Conservation (phyloP, 2,113 vertebrate species). For the Dicerorhinus sumatrensis region DNA sequence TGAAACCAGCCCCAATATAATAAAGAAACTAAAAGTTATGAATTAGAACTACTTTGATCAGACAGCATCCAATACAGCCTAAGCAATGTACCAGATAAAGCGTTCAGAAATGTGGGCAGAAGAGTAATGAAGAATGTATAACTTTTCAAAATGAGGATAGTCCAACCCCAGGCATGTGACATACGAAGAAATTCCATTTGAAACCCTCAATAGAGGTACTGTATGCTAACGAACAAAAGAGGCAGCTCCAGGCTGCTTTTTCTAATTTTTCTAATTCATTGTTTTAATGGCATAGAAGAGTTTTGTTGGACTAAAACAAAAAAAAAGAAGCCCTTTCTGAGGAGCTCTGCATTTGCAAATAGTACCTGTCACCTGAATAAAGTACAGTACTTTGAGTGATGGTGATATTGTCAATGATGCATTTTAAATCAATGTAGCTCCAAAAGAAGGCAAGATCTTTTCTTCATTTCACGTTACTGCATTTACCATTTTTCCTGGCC, state of each 20-base stretch:
- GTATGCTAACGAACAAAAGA: conserved; percentile 76
- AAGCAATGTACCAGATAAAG: not conserved
- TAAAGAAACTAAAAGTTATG: conserved; percentile 1
- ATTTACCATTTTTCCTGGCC: conserved; percentile 57
- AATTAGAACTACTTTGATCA: not conserved
- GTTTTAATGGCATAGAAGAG: conserved; percentile 73
- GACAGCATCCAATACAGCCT: not conserved
- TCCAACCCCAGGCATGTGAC: conserved; percentile 21
- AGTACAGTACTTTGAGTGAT: conserved; percentile 58
- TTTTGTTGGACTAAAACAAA: conserved; percentile 60
- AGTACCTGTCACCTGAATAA: conserved; percentile 60
- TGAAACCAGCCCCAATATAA: not conserved
- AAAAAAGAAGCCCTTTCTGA: conserved; percentile 5
- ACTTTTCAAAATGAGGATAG: conserved; percentile 58
- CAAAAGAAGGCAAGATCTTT: conserved; percentile 61
- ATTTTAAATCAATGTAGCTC: conserved; percentile 75
- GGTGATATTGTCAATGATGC: conserved; percentile 70
- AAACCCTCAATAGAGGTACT: conserved; percentile 59
- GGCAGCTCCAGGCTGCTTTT: conserved; percentile 70
- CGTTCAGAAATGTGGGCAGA: conserved; percentile 7
- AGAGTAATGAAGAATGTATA: conserved; percentile 59
- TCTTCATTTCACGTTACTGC: conserved; percentile 62
- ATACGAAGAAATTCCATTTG: conserved; percentile 64
- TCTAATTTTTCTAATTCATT: conserved; percentile 78
- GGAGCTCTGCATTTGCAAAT: conserved; percentile 63